Evolutionary conservation across 1,140 invertebrate species (phyloP), one percentile per base, ranked within the genome.

Genomic region (Psilanteris sp.): DNA sequence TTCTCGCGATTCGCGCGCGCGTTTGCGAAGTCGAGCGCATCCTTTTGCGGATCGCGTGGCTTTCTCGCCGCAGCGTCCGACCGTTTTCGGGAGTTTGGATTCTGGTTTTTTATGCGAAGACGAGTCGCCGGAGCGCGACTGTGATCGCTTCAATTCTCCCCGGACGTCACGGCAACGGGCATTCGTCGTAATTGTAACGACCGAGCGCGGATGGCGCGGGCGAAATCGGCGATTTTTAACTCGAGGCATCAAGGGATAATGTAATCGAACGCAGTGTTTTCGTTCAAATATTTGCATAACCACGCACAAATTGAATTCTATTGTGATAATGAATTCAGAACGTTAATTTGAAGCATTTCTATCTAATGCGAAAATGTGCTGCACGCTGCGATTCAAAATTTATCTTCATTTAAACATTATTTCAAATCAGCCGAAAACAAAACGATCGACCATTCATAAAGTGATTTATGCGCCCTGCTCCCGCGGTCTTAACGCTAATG

Each of bases 351-450:
- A 26, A 36, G 16, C 7, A 59, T 59, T 57, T 50, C 20, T 55
- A 22, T 31, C 29, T 36, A 55, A 55, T 46, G 10, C 39, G 34
- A 22, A 59, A 57, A 59, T 36, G 34, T 14, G 20, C 22, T 8
- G 14, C 20, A 6, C n/a, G 14, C 22, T 26, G 39, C 15, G 36
- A 59, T 59, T 48, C 36, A 59, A 43, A 50, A 52, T 59, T 50
- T 70, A 70, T 70, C 54, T 50, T 59, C 43, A 59, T 34, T 50
- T 55, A 10, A 70, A 29, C 22, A 22, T 50, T 59, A 52, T 22
- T 70, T 59, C 26, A 70, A 70, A 59, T 70, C 54, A 20, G 3
- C 0, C 9, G 52, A 39, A 52, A 59, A 52, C 43, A 34, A 43
- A 57, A 36, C 62, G 29, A 67, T 67, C 50, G 39, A 7, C 36